Evolutionary conservation across 2,113 vertebrate genomes (phyloP).

Genomic region (Chrysemys picta): DNA sequence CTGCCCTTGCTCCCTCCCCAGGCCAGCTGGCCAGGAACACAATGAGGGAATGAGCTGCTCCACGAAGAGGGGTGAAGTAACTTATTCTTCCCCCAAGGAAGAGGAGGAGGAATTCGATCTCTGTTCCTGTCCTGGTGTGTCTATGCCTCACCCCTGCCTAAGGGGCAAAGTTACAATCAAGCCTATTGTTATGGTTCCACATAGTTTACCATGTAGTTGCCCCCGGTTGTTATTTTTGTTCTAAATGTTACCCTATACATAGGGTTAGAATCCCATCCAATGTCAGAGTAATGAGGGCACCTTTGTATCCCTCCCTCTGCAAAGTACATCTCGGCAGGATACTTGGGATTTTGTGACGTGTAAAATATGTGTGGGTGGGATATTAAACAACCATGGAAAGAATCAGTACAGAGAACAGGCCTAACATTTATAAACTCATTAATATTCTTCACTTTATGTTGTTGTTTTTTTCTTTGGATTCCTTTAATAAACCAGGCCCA

Average conservation of each 20-base stretch:
- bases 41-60: background rate
- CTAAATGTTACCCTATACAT: background rate
- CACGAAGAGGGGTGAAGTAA: background rate
- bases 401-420: background rate
- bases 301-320: background rate
- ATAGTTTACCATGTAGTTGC: background rate
- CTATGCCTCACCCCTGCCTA: rapidly evolving
- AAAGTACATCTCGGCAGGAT: background rate
- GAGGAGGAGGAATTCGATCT: background rate
- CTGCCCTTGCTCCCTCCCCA: background rate
- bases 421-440: background rate
- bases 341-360: background rate
- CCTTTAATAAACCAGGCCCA: background rate
- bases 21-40: background rate
- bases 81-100: background rate
- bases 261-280: background rate
- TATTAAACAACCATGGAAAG: background rate
- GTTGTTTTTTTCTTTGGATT: background rate
- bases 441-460: background rate
- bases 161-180: background rate
- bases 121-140: background rate
- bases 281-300: background rate
- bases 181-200: background rate
- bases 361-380: constrained; percentile 3
- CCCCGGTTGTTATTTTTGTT: background rate